Evolutionary conservation across 2,888 invertebrate genomes (phyloP).

Genomic region (Watsonalla binaria): DNA sequence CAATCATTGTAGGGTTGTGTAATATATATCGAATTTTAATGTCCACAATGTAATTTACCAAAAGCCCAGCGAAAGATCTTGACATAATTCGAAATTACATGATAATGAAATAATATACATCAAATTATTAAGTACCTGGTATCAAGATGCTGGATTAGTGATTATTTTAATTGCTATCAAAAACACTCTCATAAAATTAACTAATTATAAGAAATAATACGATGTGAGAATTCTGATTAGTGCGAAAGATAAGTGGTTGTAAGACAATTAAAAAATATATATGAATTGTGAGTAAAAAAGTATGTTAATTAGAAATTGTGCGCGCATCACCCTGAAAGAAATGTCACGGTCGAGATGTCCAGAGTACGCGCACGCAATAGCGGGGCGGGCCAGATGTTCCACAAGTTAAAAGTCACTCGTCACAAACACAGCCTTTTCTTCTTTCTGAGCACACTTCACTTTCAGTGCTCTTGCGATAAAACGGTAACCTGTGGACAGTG

Average conservation of each 20-base stretch:
- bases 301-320: slow-evolving; percentile 53
- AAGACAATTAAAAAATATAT: slow-evolving; percentile 2
- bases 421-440: slow-evolving; percentile 32
- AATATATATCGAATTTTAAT: slow-evolving; percentile 10
- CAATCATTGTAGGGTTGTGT: slow-evolving; percentile 46
- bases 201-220: background rate
- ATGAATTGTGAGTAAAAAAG: slow-evolving; percentile 29
- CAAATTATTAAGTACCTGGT: no score
- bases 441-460: slow-evolving; percentile 15
- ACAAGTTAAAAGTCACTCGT: slow-evolving; percentile 41
- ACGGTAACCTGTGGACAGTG: slow-evolving; percentile 1
- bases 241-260: slow-evolving; percentile 11
- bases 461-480: slow-evolving; percentile 18
- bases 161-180: no score
- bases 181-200: background rate
- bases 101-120: no score
- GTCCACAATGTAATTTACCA: no score
- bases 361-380: slow-evolving; percentile 37
- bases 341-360: slow-evolving; percentile 66
- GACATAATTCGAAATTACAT: no score
- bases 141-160: no score
- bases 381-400: slow-evolving; percentile 25
- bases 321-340: slow-evolving; percentile 56
- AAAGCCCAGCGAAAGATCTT: no score
- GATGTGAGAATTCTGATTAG: slow-evolving; percentile 4